Evolutionary conservation across 2,113 vertebrate species (phyloP), one percentile per base, ranked within the genome.

Genomic region (Percina caprodes): DNA sequence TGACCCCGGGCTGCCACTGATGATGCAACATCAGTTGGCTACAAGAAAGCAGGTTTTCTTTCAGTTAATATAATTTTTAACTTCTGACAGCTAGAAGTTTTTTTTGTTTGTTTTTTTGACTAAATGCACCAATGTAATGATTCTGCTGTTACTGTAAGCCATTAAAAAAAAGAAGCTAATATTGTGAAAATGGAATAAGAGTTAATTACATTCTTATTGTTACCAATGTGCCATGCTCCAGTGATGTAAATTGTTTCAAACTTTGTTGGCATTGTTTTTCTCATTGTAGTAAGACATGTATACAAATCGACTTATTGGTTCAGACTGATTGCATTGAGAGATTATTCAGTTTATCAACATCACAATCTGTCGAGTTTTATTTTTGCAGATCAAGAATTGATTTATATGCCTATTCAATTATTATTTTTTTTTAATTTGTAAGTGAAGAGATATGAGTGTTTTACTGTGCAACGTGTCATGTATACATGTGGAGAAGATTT

Each of bases 201-300:
- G 39, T 5, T n/a, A 21, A 24, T 14, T 18, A 19, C 60, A 1
- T 52, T 58, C 6, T 30, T 23, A 35, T 62, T 23, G 39, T 21
- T 26, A 61, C 30, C 16, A 62, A 45, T 70, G 74, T 88, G 78
- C 66, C 70, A 60, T 26, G 24, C 35, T 51, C 5, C 5, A 76
- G 6, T 52, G 3, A 63, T 5, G 6, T 8, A 21, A 4, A 21
- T n/a, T 0, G 24, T 23, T 19, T 30, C 30, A 19, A n/a, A 13
- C 51, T 35, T 21, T 51, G 30, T 23, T 51, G 9, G 30, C 56
- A 42, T 14, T 60, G 6, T 35, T 58, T 45, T 21, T 72, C 30
- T 24, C 6, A 23, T 14, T 30, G 9, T 69, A 8, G 14, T 56
- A 42, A 12, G 2, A 26, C 23, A 26, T 45, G 52, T 49, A 42